phyloP scores from a whole-genome alignment of 2,797 vertebrate species.

The Siniperca scherzeri region DNA sequence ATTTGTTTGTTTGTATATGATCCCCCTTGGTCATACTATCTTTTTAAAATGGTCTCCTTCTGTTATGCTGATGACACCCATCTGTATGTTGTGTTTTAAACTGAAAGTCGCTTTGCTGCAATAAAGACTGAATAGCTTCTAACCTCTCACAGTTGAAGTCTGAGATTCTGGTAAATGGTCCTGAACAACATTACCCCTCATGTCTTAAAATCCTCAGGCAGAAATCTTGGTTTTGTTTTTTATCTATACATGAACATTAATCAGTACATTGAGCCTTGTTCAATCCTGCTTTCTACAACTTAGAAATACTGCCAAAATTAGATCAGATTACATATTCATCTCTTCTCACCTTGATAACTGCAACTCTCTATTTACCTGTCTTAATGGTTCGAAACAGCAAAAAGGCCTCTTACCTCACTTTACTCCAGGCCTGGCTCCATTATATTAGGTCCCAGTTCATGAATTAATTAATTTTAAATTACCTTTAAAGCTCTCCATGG shows the following conservation, averaged over 20 bases:
- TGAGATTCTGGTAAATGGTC: not conserved
- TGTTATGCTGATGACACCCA: slow-evolving; percentile 23
- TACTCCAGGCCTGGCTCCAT: not conserved
- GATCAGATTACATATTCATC: not conserved
- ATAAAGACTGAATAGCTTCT: not conserved
- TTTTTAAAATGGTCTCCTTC: not conserved
- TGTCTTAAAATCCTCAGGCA: not conserved
- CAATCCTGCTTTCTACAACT: not conserved
- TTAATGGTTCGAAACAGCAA: not conserved
- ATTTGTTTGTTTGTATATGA: not conserved
- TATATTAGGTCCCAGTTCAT: not conserved
- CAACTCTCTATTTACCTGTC: not conserved
- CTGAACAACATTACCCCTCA: not conserved
- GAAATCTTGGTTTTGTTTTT: not conserved
- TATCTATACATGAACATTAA: not conserved
- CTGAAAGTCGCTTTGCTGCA: not conserved
- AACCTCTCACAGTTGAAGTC: not conserved
- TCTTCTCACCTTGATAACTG: not conserved
- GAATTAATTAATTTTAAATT: not conserved
- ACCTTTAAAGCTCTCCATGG: not conserved
- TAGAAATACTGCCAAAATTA: not conserved
- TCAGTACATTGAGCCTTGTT: not conserved
- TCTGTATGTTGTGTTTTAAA: slow-evolving; percentile 1
- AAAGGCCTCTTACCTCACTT: not conserved
- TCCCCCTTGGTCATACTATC: not conserved